These are phyloP conservation scores for Microtus ochrogaster DNA, from an alignment of 2,113 vertebrate species.

Conservation along the genomic window DNA sequence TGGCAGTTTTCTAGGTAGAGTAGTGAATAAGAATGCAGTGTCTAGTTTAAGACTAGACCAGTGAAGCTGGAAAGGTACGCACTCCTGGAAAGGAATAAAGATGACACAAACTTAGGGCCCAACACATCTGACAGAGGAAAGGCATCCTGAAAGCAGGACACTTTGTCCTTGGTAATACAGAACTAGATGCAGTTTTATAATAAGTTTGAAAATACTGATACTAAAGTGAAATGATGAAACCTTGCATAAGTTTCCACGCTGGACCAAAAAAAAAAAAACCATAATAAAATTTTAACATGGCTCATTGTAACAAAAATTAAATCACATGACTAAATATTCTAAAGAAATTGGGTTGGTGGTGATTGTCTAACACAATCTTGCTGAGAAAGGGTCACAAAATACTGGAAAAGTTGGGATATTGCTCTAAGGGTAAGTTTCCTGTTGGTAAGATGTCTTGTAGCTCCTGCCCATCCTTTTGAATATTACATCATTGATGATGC, in stretches of 20 bases:
- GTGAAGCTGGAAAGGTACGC: background rate
- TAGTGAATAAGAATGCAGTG: background rate
- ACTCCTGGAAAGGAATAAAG: background rate
- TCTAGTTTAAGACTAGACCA: background rate
- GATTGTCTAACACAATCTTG: accelerated
- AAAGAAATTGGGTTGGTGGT: background rate
- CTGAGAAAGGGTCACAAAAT: background rate
- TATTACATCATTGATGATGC: background rate
- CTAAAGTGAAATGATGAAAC: background rate
- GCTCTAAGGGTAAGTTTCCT: background rate
- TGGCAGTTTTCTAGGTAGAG: background rate
- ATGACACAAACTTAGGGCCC: too few species aligned
- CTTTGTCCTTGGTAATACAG: background rate
- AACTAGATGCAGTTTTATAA: background rate
- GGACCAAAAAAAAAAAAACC: background rate
- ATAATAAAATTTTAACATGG: background rate
- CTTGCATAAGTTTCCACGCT: background rate
- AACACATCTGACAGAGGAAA: background rate
- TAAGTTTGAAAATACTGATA: background rate
- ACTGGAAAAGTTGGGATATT: background rate
- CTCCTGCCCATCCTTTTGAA: background rate
- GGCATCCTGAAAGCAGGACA: background rate
- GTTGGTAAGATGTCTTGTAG: background rate
- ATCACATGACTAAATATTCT: background rate
- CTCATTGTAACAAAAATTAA: background rate